phyloP scores from a whole-genome alignment of 2,797 vertebrate species.

The Helarctos malayanus region DNA sequence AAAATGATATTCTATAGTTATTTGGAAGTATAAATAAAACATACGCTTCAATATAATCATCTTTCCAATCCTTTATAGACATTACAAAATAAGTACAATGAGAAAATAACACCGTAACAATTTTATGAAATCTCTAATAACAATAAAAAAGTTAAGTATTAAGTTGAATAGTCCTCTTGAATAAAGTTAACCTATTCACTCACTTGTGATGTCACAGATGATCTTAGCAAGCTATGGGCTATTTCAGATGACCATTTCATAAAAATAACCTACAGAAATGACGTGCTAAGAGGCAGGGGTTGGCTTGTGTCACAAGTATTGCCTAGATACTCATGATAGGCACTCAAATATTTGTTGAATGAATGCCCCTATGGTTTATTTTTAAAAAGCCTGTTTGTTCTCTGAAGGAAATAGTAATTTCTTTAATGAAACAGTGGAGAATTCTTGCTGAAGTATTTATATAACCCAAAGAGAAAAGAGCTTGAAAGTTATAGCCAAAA shows the following conservation, averaged over 20 bases:
- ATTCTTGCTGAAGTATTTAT: constrained; percentile 50
- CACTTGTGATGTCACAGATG: not conserved
- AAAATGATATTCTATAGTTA: constrained; percentile 64
- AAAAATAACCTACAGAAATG: constrained; percentile 47
- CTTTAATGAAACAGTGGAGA: not conserved
- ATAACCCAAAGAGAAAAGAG: constrained; percentile 53
- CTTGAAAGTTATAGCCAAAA: not conserved
- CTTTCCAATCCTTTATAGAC: constrained; percentile 20
- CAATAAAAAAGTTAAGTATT: constrained; percentile 42
- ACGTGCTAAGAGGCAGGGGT: not conserved
- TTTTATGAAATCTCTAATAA: constrained; percentile 69
- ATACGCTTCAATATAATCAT: not conserved
- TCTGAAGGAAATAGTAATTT: constrained; percentile 32
- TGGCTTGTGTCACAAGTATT: not conserved
- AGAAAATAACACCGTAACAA: constrained; percentile 61
- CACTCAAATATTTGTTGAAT: constrained; percentile 36
- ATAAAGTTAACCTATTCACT: constrained; percentile 46
- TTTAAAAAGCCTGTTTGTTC: constrained; percentile 5
- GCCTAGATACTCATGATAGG: not conserved
- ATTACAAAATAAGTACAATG: constrained; percentile 14
- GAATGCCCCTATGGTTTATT: not conserved
- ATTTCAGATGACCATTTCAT: constrained; percentile 12
- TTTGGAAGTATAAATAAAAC: constrained; percentile 57
- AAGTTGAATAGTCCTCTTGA: constrained; percentile 22
- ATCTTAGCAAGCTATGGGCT: constrained; percentile 26